A percentile compares a stretch with the other conserved stretches of the same genome.
These are phyloP conservation scores for Micronycteris hirsuta DNA, from an alignment of 2,113 vertebrate genomes.

Conservation along the genomic window DNA sequence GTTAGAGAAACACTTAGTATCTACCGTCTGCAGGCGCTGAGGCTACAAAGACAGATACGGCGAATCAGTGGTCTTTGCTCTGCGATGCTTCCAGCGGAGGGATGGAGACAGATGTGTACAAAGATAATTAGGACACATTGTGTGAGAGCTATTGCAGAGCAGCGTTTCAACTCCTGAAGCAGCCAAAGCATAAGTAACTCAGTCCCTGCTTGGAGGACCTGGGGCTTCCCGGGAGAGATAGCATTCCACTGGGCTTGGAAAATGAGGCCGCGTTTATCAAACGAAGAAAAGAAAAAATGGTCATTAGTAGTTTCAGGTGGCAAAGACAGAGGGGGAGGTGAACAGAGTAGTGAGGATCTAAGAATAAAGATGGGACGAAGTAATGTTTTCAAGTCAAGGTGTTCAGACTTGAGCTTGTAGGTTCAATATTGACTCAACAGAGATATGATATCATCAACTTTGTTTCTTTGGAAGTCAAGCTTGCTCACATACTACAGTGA, in stretches of 20 bases:
- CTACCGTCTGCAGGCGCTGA: neutral
- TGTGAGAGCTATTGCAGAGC: neutral
- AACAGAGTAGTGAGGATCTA: neutral
- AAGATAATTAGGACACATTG: neutral
- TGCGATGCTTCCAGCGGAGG: neutral
- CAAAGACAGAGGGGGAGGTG: neutral
- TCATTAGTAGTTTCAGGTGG: neutral
- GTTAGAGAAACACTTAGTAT: neutral
- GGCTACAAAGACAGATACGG: neutral
- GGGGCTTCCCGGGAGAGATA: neutral
- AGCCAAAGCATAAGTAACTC: neutral
- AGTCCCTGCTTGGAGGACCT: neutral
- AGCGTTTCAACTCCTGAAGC: neutral
- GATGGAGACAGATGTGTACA: neutral
- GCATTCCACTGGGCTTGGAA: neutral
- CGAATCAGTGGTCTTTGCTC: neutral
- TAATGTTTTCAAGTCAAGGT: neutral
- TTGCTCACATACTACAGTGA: neutral
- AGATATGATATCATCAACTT: neutral
- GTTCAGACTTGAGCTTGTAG: neutral
- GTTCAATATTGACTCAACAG: neutral
- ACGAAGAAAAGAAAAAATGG: neutral
- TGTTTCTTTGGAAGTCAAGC: neutral
- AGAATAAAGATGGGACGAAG: neutral
- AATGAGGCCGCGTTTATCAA: neutral